Conservation (phyloP, 2,888 invertebrate genomes). For the Hyposoter didymator region DNA sequence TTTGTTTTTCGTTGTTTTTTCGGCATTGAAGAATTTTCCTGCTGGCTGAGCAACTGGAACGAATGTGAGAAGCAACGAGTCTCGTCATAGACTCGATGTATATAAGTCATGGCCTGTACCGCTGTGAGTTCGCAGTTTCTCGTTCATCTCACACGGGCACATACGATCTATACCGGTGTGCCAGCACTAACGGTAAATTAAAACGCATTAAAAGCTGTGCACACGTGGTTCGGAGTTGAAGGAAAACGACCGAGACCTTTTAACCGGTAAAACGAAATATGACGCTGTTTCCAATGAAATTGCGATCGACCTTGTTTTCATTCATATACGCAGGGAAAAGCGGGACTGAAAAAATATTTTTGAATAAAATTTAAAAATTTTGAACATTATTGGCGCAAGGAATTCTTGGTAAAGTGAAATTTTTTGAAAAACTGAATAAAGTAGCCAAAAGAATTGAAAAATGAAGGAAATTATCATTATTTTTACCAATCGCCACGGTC, state of each 20-base stretch:
- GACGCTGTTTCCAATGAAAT: conserved; percentile 41
- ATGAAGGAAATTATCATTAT: not conserved
- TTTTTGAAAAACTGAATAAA: no score
- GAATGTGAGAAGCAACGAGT: conserved; percentile 2
- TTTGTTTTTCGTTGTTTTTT: not conserved
- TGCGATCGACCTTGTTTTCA: conserved; percentile 38
- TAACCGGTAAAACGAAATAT: conserved; percentile 54
- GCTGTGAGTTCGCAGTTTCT: conserved; percentile 46
- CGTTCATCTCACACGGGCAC: conserved; percentile 36
- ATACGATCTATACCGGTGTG: conserved; percentile 53
- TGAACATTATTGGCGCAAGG: not conserved
- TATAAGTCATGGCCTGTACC: conserved; percentile 39
- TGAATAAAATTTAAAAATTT: not conserved
- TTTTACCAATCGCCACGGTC: not conserved
- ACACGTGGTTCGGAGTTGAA: conserved; percentile 36
- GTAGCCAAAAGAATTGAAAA: not conserved
- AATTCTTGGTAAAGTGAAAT: not conserved
- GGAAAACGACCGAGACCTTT: conserved; percentile 59
- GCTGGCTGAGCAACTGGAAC: conserved; percentile 8
- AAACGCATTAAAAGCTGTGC: conserved; percentile 72
- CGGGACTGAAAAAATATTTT: not conserved
- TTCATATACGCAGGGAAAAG: not conserved
- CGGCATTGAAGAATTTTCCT: conserved; percentile 2
- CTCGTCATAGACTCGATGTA: conserved; percentile 11
- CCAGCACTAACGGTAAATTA: conserved; percentile 75